Conservation (phyloP, 2,797 vertebrate species). For the Melanotaenia trifasciata region DNA sequence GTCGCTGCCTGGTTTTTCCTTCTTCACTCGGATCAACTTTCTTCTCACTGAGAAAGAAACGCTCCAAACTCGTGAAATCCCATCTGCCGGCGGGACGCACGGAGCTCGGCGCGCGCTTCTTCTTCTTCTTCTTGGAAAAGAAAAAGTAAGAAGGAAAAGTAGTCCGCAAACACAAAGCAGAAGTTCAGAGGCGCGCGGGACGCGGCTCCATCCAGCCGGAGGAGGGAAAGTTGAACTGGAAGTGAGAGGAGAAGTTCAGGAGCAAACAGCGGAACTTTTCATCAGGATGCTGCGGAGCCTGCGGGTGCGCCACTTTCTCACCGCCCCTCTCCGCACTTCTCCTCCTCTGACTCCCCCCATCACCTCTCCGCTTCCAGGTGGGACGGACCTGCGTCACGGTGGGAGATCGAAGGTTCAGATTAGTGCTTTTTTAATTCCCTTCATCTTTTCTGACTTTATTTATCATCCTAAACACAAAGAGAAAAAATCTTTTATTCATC, state of each 20-base stretch:
- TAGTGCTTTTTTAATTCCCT: too few species aligned
- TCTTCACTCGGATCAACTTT: slow-evolving; percentile 2
- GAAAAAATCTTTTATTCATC: too few species aligned
- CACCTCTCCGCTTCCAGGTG: too few species aligned
- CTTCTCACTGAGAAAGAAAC: not conserved
- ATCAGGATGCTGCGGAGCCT: slow-evolving; percentile 43
- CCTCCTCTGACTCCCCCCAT: not conserved
- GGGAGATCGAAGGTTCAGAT: too few species aligned
- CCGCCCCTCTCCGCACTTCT: slow-evolving; percentile 36
- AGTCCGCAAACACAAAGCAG: not conserved
- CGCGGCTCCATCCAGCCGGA: not conserved
- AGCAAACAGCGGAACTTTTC: slow-evolving; percentile 7
- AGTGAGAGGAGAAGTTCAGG: not conserved
- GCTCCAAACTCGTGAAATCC: not conserved
- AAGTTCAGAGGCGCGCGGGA: not conserved
- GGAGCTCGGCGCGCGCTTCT: not conserved
- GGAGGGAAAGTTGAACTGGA: not conserved
- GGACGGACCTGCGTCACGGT: too few species aligned
- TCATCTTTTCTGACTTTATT: too few species aligned
- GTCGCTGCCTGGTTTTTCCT: not conserved
- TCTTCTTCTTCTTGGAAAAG: too few species aligned
- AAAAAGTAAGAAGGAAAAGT: not conserved
- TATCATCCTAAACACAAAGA: too few species aligned
- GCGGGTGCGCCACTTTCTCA: slow-evolving; percentile 33
- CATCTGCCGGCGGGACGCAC: not conserved